phyloP scores from a whole-genome alignment of 2,888 invertebrate genomes.

The Uloborus plumipes region DNA sequence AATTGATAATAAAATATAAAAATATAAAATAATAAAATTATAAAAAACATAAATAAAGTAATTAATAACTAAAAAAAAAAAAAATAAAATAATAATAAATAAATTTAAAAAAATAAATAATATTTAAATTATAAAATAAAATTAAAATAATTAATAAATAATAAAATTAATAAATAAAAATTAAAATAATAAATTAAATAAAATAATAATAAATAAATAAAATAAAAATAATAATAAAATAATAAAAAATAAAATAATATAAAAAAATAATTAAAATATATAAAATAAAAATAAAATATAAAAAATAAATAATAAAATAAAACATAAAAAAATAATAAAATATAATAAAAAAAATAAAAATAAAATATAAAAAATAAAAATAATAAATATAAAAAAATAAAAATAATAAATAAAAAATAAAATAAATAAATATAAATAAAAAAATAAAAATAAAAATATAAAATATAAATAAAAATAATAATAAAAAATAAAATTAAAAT shows the following conservation, averaged over 20 bases:
- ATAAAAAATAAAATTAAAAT: background rate
- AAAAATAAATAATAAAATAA: background rate
- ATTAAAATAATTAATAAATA: too few relatives aligned
- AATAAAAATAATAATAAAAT: background rate
- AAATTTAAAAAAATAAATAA: too few relatives aligned
- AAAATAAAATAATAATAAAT: too few relatives aligned
- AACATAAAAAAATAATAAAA: background rate
- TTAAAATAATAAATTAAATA: too few relatives aligned
- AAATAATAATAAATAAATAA: background rate
- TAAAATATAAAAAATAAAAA: background rate
- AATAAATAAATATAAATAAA: background rate
- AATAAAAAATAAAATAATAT: background rate
- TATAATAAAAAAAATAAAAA: background rate
- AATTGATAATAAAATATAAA: too few relatives aligned
- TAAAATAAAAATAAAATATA: background rate
- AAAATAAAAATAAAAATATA: background rate
- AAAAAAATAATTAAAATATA: background rate
- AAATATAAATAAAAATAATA: background rate
- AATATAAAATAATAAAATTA: too few relatives aligned
- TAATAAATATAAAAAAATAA: background rate
- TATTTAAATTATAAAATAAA: too few relatives aligned
- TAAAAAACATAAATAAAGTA: too few relatives aligned
- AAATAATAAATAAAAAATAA: background rate
- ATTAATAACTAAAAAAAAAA: too few relatives aligned
- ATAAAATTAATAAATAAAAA: too few relatives aligned